Percentiles rank a stretch among this genome's conserved stretches.
Conservation (phyloP, 2,888 invertebrate species). For the Monoplex corrugatus region DNA sequence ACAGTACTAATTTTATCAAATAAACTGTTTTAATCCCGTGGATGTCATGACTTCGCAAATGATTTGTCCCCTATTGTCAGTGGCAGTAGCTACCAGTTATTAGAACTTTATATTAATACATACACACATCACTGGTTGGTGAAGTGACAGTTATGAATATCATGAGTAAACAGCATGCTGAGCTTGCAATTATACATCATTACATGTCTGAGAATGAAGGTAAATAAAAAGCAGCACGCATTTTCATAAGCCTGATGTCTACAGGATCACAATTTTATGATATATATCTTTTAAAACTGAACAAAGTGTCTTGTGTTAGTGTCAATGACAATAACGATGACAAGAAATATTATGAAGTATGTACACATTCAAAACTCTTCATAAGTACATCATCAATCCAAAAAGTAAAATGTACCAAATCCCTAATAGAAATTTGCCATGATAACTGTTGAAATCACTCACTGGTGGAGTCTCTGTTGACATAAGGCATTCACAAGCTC, state of each 20-base stretch:
- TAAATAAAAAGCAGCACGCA: too few relatives aligned
- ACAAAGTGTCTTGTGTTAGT: neutral
- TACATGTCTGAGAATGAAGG: too few relatives aligned
- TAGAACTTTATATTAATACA: neutral
- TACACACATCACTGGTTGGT: neutral
- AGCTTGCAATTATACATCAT: too few relatives aligned
- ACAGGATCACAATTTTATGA: neutral
- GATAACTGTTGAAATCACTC: neutral
- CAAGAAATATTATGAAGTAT: neutral
- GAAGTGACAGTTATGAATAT: too few relatives aligned
- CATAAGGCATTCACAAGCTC: conserved; percentile 47
- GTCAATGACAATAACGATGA: neutral
- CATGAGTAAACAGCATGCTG: too few relatives aligned
- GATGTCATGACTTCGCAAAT: neutral
- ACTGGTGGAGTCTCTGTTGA: conserved; percentile 47
- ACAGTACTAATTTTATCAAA: neutral
- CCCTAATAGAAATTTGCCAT: neutral
- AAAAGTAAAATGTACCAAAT: neutral
- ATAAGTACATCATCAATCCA: neutral
- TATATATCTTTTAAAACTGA: neutral
- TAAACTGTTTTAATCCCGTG: conserved; percentile 84
- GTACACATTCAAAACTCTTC: neutral
- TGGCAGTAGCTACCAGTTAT: neutral
- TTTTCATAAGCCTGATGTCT: too few relatives aligned
- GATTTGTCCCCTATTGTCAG: neutral